A percentile compares a stretch with the other conserved stretches of the same genome.
These are phyloP conservation scores for Heliconius charithonia DNA, from an alignment of 2,888 invertebrate genomes.

Conservation along the genomic window DNA sequence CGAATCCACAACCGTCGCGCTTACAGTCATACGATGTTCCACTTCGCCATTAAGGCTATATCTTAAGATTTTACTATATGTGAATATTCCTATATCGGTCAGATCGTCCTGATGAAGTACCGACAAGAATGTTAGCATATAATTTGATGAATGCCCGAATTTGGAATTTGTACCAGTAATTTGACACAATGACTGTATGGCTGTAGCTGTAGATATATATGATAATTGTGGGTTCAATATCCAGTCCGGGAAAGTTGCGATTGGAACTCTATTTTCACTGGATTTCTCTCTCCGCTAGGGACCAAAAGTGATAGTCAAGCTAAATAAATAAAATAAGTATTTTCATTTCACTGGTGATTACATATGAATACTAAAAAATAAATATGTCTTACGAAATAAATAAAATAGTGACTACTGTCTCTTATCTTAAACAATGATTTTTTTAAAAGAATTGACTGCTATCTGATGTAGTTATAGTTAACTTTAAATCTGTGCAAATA, in stretches of 20 bases:
- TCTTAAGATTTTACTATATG: neutral
- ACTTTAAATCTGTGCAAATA: too few relatives aligned
- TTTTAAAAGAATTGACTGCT: neutral
- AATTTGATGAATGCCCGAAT: neutral
- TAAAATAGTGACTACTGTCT: neutral
- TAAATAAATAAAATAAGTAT: too few relatives aligned
- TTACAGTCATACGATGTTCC: too few relatives aligned
- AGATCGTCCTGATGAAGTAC: neutral
- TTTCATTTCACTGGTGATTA: too few relatives aligned
- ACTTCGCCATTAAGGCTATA: neutral
- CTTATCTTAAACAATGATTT: neutral
- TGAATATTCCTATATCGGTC: neutral
- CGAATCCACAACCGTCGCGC: neutral
- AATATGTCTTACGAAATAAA: neutral
- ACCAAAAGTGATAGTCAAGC: too few relatives aligned
- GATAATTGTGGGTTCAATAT: neutral
- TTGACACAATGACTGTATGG: neutral
- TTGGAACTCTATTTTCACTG: too few relatives aligned
- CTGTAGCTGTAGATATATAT: neutral
- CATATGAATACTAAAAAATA: neutral
- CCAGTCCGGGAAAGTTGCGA: neutral
- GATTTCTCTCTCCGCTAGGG: too few relatives aligned
- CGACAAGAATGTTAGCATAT: conserved; percentile 5
- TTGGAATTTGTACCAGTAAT: conserved; percentile 12
- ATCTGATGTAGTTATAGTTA: neutral